These are phyloP conservation scores for Erinaceus europaeus DNA, from an alignment of 2,113 vertebrate genomes.

Conservation along the genomic window DNA sequence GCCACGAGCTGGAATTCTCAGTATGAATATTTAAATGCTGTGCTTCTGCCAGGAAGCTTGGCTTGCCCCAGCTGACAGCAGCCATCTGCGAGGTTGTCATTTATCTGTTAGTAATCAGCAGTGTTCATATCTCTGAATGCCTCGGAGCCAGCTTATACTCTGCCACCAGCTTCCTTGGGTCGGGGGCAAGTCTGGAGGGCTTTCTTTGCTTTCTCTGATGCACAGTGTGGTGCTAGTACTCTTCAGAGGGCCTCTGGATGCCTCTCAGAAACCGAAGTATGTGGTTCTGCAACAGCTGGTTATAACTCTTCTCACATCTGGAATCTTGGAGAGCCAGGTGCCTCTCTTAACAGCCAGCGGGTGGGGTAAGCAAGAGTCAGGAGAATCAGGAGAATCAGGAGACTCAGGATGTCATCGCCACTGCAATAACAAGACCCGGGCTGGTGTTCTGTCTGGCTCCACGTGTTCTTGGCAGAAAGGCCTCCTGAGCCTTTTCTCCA, in stretches of 20 bases:
- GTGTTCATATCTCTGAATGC: neutral
- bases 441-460: neutral
- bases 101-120: neutral
- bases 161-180: neutral
- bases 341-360: neutral
- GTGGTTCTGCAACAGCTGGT: neutral
- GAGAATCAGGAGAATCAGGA: too few species aligned
- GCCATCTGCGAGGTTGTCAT: neutral
- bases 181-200: neutral
- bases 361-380: neutral
- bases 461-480: neutral
- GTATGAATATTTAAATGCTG: slow-evolving; percentile 22
- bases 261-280: neutral
- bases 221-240: neutral
- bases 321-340: neutral
- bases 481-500: neutral
- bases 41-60: neutral
- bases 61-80: neutral
- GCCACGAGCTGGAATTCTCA: neutral
- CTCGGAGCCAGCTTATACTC: neutral
- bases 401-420: too few species aligned
- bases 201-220: neutral
- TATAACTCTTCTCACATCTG: neutral
- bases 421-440: neutral
- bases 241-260: neutral